phyloP scores from a whole-genome alignment of 1,140 invertebrate species.

The Andricus grossulariae region DNA sequence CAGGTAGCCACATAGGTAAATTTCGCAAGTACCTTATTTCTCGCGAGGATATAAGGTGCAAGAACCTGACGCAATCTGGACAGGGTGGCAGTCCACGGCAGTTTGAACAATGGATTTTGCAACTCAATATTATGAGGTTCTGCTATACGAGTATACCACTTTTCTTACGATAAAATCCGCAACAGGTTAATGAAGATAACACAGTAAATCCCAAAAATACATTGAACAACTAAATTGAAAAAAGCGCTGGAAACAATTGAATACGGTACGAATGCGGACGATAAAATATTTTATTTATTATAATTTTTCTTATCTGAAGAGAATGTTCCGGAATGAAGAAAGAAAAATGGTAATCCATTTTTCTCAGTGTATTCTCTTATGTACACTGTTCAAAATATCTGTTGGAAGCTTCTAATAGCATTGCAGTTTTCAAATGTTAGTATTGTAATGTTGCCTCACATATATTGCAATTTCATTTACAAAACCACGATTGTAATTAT shows the following conservation, averaged over 20 bases:
- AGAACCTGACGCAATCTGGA: slow-evolving; percentile 47
- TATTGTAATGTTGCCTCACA: too few relatives aligned
- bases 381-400: too few relatives aligned
- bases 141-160: not conserved
- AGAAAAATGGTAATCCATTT: too few relatives aligned
- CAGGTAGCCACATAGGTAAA: slow-evolving; percentile 52
- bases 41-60: slow-evolving; percentile 40
- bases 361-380: too few relatives aligned
- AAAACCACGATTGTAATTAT: too few relatives aligned
- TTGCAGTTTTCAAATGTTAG: too few relatives aligned
- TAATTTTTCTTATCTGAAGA: too few relatives aligned
- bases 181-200: not conserved
- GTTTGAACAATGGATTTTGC: slow-evolving; percentile 60
- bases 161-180: slow-evolving; percentile 9
- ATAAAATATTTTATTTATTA: too few relatives aligned
- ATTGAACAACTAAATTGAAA: not conserved
- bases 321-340: too few relatives aligned
- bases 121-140: slow-evolving; percentile 51
- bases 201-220: not conserved
- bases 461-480: too few relatives aligned
- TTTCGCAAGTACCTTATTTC: slow-evolving; percentile 50
- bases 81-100: slow-evolving; percentile 46
- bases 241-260: not conserved
- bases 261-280: not conserved
- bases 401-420: too few relatives aligned